Base-by-base conservation (phyloP, 2,113 vertebrate species). In the Salvelinus fontinalis region DNA sequence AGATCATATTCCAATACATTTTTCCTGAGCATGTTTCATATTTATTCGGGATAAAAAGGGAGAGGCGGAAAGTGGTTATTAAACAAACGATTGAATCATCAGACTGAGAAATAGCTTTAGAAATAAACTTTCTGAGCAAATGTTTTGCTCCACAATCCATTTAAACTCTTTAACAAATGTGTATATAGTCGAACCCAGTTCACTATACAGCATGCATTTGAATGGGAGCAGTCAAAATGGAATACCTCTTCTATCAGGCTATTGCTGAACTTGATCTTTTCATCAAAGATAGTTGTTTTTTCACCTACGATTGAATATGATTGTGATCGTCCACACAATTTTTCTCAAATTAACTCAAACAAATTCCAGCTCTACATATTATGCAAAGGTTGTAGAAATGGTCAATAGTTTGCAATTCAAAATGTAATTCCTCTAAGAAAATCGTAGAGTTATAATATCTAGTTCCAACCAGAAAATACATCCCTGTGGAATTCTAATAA, bases 41-140 rank as follows among this genome's bases (percentile, higher is more conserved):
- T 60, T 84, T 86, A 86, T 89, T 80, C 74, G 70, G 85, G 27
- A 85, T 71, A 67, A 89, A 89, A 80, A 79, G 3, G 72, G 70
- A 64, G 76, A 79, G 71, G 59, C 48, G 77, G 62, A 87, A 86
- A 85, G 76, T 74, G 79, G 81, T 85, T 84, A 91, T 90, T 83
- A 87, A 90, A 91, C 88, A 89, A 91, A 88, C 87, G 84, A 91
- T 79, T 82, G 84, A 89, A 92, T 89, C 77, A 83, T 86, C 87
- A 79, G 81, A 84, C 87, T 84, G 81, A 84, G 81, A 83, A 85
- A 86, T 69, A 70, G 74, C 5, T 12, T 76, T 81, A 64, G 80
- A 82, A 85, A 89, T 84, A 48, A 87, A 86, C 77, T 84, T 84
- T 83, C 85, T 88, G 86, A 91, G 74, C 77, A 81, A 73, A 67